Evolutionary conservation across 2,113 vertebrate genomes (phyloP).

Genomic region (Circaetus cinerascens): DNA sequence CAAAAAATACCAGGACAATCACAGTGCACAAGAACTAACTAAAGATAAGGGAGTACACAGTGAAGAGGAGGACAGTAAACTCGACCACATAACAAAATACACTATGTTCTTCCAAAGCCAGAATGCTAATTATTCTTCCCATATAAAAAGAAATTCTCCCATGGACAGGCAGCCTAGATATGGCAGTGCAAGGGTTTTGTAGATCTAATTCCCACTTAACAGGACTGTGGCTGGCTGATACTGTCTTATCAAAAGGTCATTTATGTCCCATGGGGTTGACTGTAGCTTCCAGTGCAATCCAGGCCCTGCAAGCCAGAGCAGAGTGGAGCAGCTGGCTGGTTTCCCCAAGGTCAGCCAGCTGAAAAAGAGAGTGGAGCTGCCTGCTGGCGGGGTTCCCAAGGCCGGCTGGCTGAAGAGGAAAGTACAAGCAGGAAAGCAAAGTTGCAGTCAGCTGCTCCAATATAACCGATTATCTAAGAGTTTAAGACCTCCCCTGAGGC

Average conservation of each 20-base stretch:
- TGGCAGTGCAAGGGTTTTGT: neutral
- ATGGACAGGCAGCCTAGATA: neutral
- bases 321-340: conserved; percentile 42
- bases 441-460: conserved; percentile 21
- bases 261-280: conserved; percentile 20
- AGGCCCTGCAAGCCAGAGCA: conserved; percentile 8
- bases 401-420: conserved; percentile 19
- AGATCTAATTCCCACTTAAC: conserved; percentile 19
- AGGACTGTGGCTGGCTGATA: conserved; percentile 15
- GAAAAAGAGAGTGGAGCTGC: conserved; percentile 28
- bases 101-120: neutral
- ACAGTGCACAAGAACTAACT: neutral
- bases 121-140: neutral
- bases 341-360: conserved; percentile 69
- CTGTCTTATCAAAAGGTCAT: conserved; percentile 47
- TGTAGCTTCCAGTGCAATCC: conserved; percentile 34
- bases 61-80: neutral
- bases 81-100: neutral
- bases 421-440: conserved; percentile 13
- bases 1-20: neutral
- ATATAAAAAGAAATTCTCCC: neutral
- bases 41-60: neutral
- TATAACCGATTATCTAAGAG: conserved; percentile 32
- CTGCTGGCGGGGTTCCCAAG: conserved; percentile 56
- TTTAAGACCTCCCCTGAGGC: neutral